Base-by-base conservation (phyloP, 1,140 invertebrate species). In the Palaemon carinicauda region DNA sequence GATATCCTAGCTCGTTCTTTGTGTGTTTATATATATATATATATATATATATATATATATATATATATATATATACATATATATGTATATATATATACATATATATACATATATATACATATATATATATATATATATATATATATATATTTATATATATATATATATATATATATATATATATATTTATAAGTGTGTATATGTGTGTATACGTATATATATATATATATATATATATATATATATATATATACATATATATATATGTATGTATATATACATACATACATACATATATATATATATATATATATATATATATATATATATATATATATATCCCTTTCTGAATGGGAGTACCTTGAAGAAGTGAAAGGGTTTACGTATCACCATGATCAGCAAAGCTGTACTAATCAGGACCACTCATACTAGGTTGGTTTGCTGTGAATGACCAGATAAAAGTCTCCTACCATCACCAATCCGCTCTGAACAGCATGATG, bases 191-290 rank as follows among this genome's bases (percentile, higher is more conserved):
- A 1, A 17, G 12, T 65, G 27, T 65, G 12, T 65, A 19, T 65
- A 19, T 65, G 12, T 65, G 12, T 65, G 17, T 65, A 2, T 65
- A 19, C n/a, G 27, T 65, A 65, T 65, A 17, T 65, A 65, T 65
- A 65, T 24, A 65, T 65, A 65, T 65, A 65, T 65, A 65, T 24
- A 65, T 65, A 65, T 65, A 65, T 65, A 65, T 65, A 65, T 65
- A 65, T 65, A 65, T 65, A 65, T 65, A 65, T 65, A 65, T 24
- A 65, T n/a, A 65, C 21, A 21, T 65, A 65, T 15, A 65, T 65
- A 65, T 21, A 65, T 65, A 65, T 65, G 4, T 65, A 65, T n/a
- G n/a, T n/a, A 65, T n/a, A 65, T 21, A 65, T 21, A 65, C 4
- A 65, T 21, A 65, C 7, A 19, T n/a, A 65, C 7, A 65, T 21